These are phyloP conservation scores for Mnemiopsis leidyi DNA, from an alignment of 37 sponge, comb jelly and placozoan genomes.

Conservation along the genomic window DNA sequence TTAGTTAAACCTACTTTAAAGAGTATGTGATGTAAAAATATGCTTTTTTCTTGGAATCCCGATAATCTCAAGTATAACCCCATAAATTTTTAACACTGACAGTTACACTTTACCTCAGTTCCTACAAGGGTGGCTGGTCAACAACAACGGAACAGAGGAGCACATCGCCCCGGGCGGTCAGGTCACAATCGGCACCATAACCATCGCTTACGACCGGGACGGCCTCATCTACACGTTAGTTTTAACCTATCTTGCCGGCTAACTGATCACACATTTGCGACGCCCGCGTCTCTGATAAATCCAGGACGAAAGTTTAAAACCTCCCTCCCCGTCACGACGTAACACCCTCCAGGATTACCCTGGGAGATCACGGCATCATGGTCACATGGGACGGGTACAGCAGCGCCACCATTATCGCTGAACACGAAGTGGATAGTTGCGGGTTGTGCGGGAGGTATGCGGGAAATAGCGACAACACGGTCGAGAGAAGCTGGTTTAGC, in stretches of 20 bases:
- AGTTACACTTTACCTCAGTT: no score
- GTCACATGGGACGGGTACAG: slow-evolving; percentile 62
- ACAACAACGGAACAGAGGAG: neutral
- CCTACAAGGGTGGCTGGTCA: slow-evolving; percentile 1
- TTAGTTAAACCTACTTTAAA: no score
- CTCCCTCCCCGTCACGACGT: neutral
- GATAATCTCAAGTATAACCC: no score
- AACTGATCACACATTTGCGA: no score
- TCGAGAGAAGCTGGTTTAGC: slow-evolving; percentile 29
- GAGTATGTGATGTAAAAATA: no score
- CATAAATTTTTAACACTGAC: no score
- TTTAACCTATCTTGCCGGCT: no score
- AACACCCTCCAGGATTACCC: neutral
- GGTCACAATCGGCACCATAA: neutral
- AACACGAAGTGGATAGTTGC: neutral
- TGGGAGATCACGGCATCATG: slow-evolving; percentile 9
- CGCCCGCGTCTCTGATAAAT: no score
- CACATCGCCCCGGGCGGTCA: slow-evolving; percentile 7
- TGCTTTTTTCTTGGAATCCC: no score
- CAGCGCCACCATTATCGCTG: slow-evolving; percentile 20
- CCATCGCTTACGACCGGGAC: slow-evolving; percentile 1
- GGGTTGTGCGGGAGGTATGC: slow-evolving; percentile 16
- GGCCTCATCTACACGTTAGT: slow-evolving; percentile 50
- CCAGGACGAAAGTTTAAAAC: no score
- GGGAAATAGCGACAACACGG: neutral